Conservation (phyloP, 2,888 invertebrate genomes). For the Callyntrura guangdongensis region DNA sequence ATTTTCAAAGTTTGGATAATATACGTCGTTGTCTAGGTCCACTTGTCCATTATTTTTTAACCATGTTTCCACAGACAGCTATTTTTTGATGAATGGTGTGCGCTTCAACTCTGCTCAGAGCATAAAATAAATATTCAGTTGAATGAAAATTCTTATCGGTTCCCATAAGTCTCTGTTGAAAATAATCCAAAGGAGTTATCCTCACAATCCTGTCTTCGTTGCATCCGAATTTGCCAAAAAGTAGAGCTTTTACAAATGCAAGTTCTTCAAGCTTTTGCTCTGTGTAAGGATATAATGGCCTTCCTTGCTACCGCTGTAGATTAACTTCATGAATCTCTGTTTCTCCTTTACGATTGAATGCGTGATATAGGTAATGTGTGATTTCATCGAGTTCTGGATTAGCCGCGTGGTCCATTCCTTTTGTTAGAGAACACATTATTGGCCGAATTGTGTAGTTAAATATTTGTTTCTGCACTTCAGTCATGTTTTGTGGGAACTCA, state of each 20-base stretch:
- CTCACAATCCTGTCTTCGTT: background rate
- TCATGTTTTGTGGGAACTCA: background rate
- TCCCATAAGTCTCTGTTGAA: slow-evolving; percentile 65
- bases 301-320: background rate
- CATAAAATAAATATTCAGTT: slow-evolving; percentile 65
- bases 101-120: slow-evolving; percentile 4
- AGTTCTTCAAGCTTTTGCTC: slow-evolving; percentile 54
- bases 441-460: background rate
- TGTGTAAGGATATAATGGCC: slow-evolving; percentile 30
- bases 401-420: background rate
- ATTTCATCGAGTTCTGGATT: slow-evolving; percentile 19
- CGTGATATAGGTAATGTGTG: background rate
- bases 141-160: slow-evolving; percentile 13
- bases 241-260: slow-evolving; percentile 60
- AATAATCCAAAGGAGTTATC: slow-evolving; percentile 68
- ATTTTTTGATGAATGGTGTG: slow-evolving; percentile 68
- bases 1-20: slow-evolving; percentile 2
- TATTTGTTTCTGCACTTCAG: background rate
- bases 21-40: background rate
- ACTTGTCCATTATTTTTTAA: background rate
- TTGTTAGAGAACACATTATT: background rate
- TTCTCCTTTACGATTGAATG: background rate
- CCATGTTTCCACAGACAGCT: slow-evolving; percentile 61
- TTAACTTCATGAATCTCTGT: background rate
- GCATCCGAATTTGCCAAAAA: slow-evolving; percentile 50